phyloP scores from a whole-genome alignment of 2,113 vertebrate genomes.

The Phyllostomus hastatus region DNA sequence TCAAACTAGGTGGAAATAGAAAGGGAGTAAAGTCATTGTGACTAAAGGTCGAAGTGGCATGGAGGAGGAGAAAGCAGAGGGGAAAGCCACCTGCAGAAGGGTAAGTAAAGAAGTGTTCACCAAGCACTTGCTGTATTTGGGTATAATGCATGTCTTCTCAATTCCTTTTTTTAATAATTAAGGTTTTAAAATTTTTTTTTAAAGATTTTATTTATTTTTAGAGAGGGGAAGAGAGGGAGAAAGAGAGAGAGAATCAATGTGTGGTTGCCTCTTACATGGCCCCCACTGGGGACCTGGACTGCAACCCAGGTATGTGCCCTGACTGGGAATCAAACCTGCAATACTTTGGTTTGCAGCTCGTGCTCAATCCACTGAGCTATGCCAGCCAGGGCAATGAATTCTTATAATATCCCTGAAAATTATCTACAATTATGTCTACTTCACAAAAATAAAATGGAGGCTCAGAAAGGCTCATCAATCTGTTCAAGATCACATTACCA shows the following conservation, averaged over 20 bases:
- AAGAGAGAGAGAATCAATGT: too few species aligned
- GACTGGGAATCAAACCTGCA: too few species aligned
- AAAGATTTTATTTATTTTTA: too few species aligned
- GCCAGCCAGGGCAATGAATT: not conserved
- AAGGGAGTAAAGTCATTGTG: not conserved
- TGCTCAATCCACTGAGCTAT: too few species aligned
- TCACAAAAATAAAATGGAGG: slow-evolving; percentile 8
- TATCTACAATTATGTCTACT: not conserved
- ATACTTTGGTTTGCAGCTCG: too few species aligned
- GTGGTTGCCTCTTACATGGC: too few species aligned
- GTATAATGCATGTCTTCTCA: not conserved
- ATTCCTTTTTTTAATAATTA: not conserved
- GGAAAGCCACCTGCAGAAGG: not conserved
- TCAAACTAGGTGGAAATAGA: not conserved
- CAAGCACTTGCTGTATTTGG: not conserved
- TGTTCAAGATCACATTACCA: not conserved
- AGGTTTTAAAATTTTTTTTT: too few species aligned
- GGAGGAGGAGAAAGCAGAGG: not conserved
- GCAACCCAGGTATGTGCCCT: too few species aligned
- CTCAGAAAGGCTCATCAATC: not conserved
- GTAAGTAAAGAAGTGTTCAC: not conserved
- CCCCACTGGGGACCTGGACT: too few species aligned
- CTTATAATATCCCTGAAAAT: not conserved
- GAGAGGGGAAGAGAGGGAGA: too few species aligned
- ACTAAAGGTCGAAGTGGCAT: not conserved